Percentiles rank a stretch among this genome's conserved stretches.
These are phyloP conservation scores for Clinocottus analis DNA, from an alignment of 2,113 vertebrate genomes.

Conservation along the genomic window DNA sequence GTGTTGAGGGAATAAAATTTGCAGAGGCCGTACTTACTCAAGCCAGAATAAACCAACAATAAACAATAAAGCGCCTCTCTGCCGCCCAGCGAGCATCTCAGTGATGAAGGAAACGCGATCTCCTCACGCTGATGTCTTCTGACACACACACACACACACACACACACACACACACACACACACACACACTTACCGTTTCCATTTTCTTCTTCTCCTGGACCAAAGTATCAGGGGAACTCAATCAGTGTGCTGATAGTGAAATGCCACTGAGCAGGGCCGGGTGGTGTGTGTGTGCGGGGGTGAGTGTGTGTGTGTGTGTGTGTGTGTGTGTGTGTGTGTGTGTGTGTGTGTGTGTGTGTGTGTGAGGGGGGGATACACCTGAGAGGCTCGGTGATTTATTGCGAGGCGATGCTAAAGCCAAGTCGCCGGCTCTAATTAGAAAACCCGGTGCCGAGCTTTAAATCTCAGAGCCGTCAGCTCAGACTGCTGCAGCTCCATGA, in stretches of 20 bases:
- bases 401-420: constrained; percentile 76
- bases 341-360: neutral
- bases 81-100: no score
- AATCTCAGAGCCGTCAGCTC: constrained; percentile 72
- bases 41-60: constrained; percentile 2
- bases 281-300: neutral
- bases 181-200: constrained; percentile 4
- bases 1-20: constrained; percentile 36
- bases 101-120: neutral
- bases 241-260: constrained; percentile 80
- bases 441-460: constrained; percentile 81
- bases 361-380: constrained; percentile 74
- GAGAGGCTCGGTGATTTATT: constrained; percentile 85
- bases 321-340: no score
- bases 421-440: constrained; percentile 85
- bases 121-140: neutral
- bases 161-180: neutral
- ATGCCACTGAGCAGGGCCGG: constrained; percentile 69
- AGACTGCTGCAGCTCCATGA: constrained; percentile 68
- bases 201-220: constrained; percentile 48
- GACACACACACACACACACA: neutral
- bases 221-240: constrained; percentile 75
- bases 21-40: constrained; percentile 26
- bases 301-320: neutral
- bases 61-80: no score